These are phyloP conservation scores for Calliopsis andreniformis DNA, from an alignment of 1,140 invertebrate genomes.

Conservation along the genomic window DNA sequence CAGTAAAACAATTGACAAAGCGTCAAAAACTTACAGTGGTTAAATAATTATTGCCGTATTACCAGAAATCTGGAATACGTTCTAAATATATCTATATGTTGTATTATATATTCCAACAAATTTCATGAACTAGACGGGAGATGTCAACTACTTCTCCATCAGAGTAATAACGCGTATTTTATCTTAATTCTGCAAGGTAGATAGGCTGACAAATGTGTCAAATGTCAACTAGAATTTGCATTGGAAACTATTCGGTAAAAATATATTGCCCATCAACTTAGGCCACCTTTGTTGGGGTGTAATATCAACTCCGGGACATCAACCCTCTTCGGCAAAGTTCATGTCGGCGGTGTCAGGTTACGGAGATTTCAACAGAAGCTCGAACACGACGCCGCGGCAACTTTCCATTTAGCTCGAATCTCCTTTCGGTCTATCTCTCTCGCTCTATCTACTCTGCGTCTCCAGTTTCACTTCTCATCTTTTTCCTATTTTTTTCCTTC, in stretches of 20 bases:
- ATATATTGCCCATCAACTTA: neutral
- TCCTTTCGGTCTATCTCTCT: slow-evolving; percentile 16
- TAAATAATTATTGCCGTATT: too few relatives aligned
- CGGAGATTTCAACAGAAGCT: slow-evolving; percentile 76
- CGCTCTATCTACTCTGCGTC: too few relatives aligned
- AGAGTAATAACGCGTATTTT: too few relatives aligned
- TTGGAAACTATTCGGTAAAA: neutral
- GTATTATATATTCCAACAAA: neutral
- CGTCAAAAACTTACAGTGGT: too few relatives aligned
- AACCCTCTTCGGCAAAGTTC: slow-evolving; percentile 71
- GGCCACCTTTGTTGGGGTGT: neutral
- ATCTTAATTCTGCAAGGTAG: too few relatives aligned
- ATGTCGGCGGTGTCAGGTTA: slow-evolving; percentile 67
- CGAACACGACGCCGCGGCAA: slow-evolving; percentile 61
- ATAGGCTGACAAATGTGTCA: neutral
- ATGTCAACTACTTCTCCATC: neutral
- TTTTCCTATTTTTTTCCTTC: neutral
- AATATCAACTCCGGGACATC: slow-evolving; percentile 67
- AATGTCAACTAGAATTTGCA: neutral
- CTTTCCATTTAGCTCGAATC: slow-evolving; percentile 55
- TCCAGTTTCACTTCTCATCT: slow-evolving; percentile 7
- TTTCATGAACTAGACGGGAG: neutral
- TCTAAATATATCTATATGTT: too few relatives aligned
- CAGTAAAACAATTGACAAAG: too few relatives aligned
- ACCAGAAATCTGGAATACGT: too few relatives aligned